phyloP scores from a whole-genome alignment of 2,888 invertebrate genomes.

The Ptilodon capucinus region DNA sequence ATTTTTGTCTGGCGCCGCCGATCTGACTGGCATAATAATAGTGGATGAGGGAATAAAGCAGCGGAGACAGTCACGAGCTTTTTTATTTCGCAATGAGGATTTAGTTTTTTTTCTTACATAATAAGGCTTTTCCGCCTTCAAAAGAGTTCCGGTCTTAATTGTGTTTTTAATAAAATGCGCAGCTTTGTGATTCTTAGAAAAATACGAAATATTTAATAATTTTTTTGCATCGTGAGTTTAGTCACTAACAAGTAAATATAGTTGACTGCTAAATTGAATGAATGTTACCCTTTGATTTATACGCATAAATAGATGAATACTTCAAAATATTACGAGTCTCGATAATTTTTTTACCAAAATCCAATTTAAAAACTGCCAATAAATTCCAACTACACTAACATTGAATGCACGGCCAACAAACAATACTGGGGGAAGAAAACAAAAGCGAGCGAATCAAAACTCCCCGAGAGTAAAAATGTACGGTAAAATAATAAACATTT shows the following conservation, averaged over 20 bases:
- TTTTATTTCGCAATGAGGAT: not conserved
- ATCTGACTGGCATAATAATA: not conserved
- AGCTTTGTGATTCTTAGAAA: no score
- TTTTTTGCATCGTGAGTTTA: no score
- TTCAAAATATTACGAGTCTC: no score
- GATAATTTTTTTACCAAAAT: not conserved
- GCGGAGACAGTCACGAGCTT: not conserved
- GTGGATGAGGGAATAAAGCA: not conserved
- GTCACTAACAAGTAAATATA: no score
- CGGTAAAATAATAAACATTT: conserved; percentile 47
- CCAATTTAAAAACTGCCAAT: not conserved
- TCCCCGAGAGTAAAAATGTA: not conserved
- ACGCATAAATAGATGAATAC: no score
- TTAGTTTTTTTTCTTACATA: not conserved
- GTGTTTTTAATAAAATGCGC: no score
- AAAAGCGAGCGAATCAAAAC: conserved; percentile 13
- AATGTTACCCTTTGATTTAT: no score
- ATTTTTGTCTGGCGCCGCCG: not conserved
- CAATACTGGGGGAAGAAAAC: conserved; percentile 19
- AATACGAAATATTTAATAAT: no score
- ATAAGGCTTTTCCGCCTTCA: no score
- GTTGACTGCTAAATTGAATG: no score
- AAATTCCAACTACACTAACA: not conserved
- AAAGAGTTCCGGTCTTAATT: no score
- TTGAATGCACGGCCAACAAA: conserved; percentile 8